Base-by-base conservation (phyloP, 2,888 invertebrate species). In the Brenthis ino region DNA sequence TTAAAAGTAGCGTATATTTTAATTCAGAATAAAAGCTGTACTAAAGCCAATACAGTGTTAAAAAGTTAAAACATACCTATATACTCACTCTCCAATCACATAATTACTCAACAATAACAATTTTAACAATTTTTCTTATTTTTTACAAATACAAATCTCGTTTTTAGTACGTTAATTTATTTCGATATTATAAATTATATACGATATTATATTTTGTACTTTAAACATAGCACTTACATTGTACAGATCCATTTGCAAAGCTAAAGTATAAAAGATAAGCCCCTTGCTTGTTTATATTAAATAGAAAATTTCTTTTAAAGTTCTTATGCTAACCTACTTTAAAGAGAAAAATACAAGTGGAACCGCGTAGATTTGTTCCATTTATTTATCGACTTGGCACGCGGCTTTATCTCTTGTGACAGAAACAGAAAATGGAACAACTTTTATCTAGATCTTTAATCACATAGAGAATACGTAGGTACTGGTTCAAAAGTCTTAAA, bases 361-460 rank as follows among this genome's bases (percentile, higher is more conserved):
- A 65, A 56, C 63, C 65, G 70, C 63, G 63, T 64, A 67, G 67
- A 72, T 69, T 68, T 68, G 68, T 66, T 70, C 63, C 72, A 70
- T 67, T 69, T 72, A 70, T 68, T 71, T 67, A 72, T 65, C 55
- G 67, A 70, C 67, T 70, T 70, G 72, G 67, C 70, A 67, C 65
- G 63, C 54, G 70, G 61, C 67, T 67, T 68, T 70, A 69, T 65
- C 65, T 72, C 61, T 67, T 69, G 63, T 69, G 67, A 67, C 67
- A 70, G 57, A 56, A 72, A 70, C 68, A 72, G 71, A 72, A 72
- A 72, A 72, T 69, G 61, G 61, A 72, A 57, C 65, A 61, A 61
- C 53, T 69, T 64, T 69, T 67, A 64, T 67, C 67, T 50, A 51
- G 67, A 69, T 69, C 64, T 71, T 69, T 72, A 69, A 72, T 69